Evolutionary conservation across 2,113 vertebrate genomes (phyloP).

Genomic region (Seriola dumerili): DNA sequence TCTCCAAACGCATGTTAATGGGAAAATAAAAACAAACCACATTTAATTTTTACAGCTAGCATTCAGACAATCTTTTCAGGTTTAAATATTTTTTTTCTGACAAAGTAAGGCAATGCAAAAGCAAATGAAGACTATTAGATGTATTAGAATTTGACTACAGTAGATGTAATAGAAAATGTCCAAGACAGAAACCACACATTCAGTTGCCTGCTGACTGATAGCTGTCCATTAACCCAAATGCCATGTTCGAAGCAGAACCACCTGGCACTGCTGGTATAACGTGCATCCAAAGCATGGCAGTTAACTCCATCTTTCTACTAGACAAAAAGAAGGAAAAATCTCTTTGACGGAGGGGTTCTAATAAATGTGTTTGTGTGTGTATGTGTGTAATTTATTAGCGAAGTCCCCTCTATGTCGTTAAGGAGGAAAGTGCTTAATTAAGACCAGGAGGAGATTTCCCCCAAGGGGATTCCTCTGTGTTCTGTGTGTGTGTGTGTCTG

Average conservation of each 20-base stretch:
- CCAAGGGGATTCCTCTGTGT: slow-evolving; percentile 24
- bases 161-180: too few relatives aligned
- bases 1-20: neutral
- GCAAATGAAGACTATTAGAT: too few relatives aligned
- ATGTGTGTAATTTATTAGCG: slow-evolving; percentile 43
- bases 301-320: neutral
- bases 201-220: neutral
- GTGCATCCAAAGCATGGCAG: neutral
- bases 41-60: neutral
- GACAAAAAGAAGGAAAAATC: neutral
- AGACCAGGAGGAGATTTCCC: slow-evolving; percentile 46
- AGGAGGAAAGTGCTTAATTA: slow-evolving; percentile 64
- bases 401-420: slow-evolving; percentile 46
- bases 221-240: slow-evolving; percentile 6
- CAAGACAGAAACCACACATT: too few relatives aligned
- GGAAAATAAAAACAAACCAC: neutral
- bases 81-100: neutral
- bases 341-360: neutral
- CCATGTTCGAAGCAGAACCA: neutral
- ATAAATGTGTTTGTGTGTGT: neutral
- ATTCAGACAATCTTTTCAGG: too few relatives aligned
- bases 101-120: neutral
- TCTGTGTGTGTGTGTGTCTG: neutral
- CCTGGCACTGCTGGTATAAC: neutral
- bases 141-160: too few relatives aligned